These are phyloP conservation scores for Hippocampus abdominalis DNA, from an alignment of 2,113 vertebrate species.

Conservation along the genomic window DNA sequence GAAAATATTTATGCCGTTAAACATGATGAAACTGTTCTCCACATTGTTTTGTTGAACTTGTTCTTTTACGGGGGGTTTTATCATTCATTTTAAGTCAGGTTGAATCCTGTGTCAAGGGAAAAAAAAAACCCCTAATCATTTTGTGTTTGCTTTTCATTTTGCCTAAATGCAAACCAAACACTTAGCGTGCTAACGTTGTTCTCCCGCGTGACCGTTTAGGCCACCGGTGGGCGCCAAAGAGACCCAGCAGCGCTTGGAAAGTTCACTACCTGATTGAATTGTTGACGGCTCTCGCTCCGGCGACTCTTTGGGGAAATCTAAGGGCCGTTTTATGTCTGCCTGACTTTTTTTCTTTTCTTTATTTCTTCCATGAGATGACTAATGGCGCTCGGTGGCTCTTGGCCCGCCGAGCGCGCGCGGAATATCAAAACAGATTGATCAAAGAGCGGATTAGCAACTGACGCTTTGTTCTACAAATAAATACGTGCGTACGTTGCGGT, in stretches of 20 bases:
- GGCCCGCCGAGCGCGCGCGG: slow-evolving; percentile 39
- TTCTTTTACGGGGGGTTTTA: too few relatives aligned
- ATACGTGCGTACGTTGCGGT: background rate
- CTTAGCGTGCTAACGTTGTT: background rate
- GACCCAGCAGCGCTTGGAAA: slow-evolving; percentile 42
- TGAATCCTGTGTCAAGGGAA: too few relatives aligned
- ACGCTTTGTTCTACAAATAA: background rate
- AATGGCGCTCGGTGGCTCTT: slow-evolving; percentile 36
- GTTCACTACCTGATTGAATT: slow-evolving; percentile 62
- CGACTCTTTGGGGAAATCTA: slow-evolving; percentile 50
- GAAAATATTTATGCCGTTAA: too few relatives aligned
- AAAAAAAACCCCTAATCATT: too few relatives aligned
- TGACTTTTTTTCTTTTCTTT: slow-evolving; percentile 47
- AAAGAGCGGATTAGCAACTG: slow-evolving; percentile 50
- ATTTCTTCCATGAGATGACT: slow-evolving; percentile 42
- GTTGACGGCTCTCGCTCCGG: slow-evolving; percentile 56
- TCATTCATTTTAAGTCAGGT: too few relatives aligned
- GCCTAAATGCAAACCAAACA: too few relatives aligned
- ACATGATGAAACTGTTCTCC: too few relatives aligned
- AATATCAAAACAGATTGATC: slow-evolving; percentile 60
- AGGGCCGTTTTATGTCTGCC: slow-evolving; percentile 46
- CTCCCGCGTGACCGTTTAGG: slow-evolving; percentile 49
- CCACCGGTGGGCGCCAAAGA: slow-evolving; percentile 49
- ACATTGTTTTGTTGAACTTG: too few relatives aligned
- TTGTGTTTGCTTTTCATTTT: too few relatives aligned